phyloP scores from a whole-genome alignment of 2,888 invertebrate genomes.

The Nephrotoma appendiculata region DNA sequence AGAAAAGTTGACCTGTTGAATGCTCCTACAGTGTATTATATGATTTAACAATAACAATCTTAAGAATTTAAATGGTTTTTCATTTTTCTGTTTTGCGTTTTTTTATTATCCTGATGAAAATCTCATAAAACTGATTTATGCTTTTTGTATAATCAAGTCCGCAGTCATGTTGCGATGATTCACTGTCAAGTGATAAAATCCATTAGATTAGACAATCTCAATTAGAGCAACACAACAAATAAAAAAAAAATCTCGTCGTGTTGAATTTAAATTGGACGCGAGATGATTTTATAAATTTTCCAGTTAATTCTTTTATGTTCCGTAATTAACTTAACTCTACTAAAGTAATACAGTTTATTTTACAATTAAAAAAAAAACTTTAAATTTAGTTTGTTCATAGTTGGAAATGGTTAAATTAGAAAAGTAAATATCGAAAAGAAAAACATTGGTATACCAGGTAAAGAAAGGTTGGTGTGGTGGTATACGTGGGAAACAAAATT shows the following conservation, averaged over 20 bases:
- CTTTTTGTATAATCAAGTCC: background rate
- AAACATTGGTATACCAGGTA: too few relatives aligned
- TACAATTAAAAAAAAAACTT: background rate
- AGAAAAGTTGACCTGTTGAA: background rate
- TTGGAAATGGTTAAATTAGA: too few relatives aligned
- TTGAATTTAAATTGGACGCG: background rate
- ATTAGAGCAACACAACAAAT: too few relatives aligned
- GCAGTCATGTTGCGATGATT: background rate
- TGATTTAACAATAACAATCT: background rate
- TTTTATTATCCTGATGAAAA: background rate
- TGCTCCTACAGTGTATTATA: background rate
- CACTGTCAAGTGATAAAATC: background rate
- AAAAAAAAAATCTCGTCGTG: background rate
- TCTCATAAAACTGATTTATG: background rate
- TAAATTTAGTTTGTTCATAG: background rate
- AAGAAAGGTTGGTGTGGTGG: too few relatives aligned
- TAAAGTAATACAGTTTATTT: background rate
- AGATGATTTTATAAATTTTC: background rate
- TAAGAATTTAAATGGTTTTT: background rate
- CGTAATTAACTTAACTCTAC: background rate
- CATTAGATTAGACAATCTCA: background rate
- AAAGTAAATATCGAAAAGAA: too few relatives aligned
- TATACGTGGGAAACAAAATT: too few relatives aligned
- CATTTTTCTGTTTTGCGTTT: background rate
- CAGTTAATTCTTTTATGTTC: background rate